Evolutionary conservation across 2,113 vertebrate species (phyloP), one percentile per base, ranked within the genome.

Genomic region (Poeciliopsis occidentalis): DNA sequence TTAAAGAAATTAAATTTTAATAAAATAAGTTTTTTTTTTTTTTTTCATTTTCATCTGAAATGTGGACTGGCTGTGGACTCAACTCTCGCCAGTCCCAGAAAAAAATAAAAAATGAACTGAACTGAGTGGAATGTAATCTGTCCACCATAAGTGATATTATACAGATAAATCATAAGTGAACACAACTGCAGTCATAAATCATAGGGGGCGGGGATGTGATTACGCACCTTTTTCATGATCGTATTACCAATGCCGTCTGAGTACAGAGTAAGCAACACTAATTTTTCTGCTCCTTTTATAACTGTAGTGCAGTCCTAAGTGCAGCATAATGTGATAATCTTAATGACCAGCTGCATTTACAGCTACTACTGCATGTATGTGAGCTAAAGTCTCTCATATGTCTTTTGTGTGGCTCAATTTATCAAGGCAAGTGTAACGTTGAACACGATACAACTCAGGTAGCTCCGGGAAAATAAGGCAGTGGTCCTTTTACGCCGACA

Each of bases 121-220:
- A 80, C 30, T 15, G 74, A 88, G 73, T 78, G 73, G 83, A 85
- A 87, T 75, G 75, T 75, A 75, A 78, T 69, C 75, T 10, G 64
- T 60, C 66, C 29, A 30, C 80, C 72, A 29, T 44, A 64, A 63
- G 32, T 44, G 76, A 67, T 71, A 73, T 37, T 66, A 76, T 67
- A 22, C 54, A 71, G 88, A 89, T 86, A 80, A 87, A 81, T 85
- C 76, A 79, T 88, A 89, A 88, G 86, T 88, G 74, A 87, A 90
- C 85, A 71, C 47, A 67, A 76, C 24, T 71, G 70, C 1, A 39
- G 65, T 67, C 84, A 82, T 89, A 84, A 87, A 89, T 90, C 86
- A 87, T 64, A 31, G 63, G 34, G 34, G 34, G 32, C 11, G 83
- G 71, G 41, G 79, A 31, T 76, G 82, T 73, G 78, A 82, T 82